Evolutionary conservation across 1,140 invertebrate species (phyloP), one percentile per base, ranked within the genome.

Genomic region (Pachypsylla venusta): DNA sequence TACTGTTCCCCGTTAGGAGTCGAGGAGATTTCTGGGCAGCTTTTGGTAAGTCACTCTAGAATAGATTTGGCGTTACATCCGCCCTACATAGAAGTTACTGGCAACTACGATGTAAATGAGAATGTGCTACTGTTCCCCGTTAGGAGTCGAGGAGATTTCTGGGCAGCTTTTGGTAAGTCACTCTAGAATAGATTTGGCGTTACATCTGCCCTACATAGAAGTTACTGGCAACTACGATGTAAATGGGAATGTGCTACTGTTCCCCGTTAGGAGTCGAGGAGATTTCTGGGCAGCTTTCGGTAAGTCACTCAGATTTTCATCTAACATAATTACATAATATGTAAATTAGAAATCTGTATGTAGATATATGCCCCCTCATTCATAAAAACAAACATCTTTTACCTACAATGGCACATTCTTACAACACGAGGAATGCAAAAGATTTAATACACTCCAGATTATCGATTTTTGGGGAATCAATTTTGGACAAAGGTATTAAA

Each of bases 261-360:
- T 87, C 64, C 83, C 83, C 0, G 83, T 87, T 5, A 74, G 83
- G 56, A 84, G 83, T 10, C 78, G 81, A 59, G 84, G 84, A 39
- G 80, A 86, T 61, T 87, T 87, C 68, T 84, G 81, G 83, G 83
- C 84, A 1, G 74, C 79, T 25, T 86, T 87, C 64, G 75, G 84
- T 86, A 73, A 81, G 77, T 67, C n/a, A n/a, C n/a, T n/a, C n/a
- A n/a, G n/a, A n/a, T n/a, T n/a, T n/a, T n/a, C n/a, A n/a, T n/a
- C n/a, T n/a, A n/a, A n/a, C n/a, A n/a, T n/a, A n/a, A n/a, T n/a
- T n/a, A n/a, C n/a, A n/a, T n/a, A n/a, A n/a, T n/a, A n/a, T n/a
- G n/a, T n/a, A n/a, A n/a, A n/a, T n/a, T n/a, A n/a, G n/a, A n/a
- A n/a, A n/a, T n/a, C n/a, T n/a, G n/a, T n/a, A n/a, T n/a, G n/a